Base-by-base conservation (phyloP, 1,140 invertebrate genomes). In the Temnothorax nylanderi region DNA sequence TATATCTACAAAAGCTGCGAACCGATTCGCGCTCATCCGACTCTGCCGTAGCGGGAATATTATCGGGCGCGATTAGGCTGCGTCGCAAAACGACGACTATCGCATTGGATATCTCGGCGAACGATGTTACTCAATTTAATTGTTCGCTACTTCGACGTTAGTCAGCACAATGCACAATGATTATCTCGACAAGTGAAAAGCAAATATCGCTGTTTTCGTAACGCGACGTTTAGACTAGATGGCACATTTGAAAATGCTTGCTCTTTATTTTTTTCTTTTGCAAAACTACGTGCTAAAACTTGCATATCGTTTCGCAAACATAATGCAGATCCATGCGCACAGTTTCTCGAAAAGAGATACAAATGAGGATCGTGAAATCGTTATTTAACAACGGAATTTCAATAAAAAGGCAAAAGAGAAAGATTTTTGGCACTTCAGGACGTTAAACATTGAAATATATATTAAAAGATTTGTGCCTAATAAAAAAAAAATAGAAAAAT, bases 1-100 rank as follows among this genome's bases (percentile, higher is more conserved):
- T 56, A 64, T 54, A 86, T 88, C 91, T 62, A 49, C 71, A 89
- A 81, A 87, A 78, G 81, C 88, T 56, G 74, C 64, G 74, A 77
- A 88, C 13, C 16, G 47, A 80, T 80, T 32, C 44, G 34, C 62
- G 56, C 18, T 41, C 54, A 62, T 74, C 62, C 72, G 47, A 41
- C 34, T 26, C 13, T 44, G 41, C 18, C 5, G 37, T n/a, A 5
- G 16, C 44, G 26, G 37, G 18, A 26, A 67, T 67, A 51, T 54
- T 77, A 69, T 80, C 62, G 54, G 41, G 7, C 37, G 47, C n/a
- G 34, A 80, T 80, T 80, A 56, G 62, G 34, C 16, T 13, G 34
- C 62, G 37, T 32, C 37, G 34, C 65, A 26, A 26, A 51, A 37
- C 72, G n/a, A 6, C 4, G 7, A 16, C 0, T 47, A 62, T 65